Base-by-base conservation (phyloP, 2,888 invertebrate species). In the Eristalinus sepulchralis region DNA sequence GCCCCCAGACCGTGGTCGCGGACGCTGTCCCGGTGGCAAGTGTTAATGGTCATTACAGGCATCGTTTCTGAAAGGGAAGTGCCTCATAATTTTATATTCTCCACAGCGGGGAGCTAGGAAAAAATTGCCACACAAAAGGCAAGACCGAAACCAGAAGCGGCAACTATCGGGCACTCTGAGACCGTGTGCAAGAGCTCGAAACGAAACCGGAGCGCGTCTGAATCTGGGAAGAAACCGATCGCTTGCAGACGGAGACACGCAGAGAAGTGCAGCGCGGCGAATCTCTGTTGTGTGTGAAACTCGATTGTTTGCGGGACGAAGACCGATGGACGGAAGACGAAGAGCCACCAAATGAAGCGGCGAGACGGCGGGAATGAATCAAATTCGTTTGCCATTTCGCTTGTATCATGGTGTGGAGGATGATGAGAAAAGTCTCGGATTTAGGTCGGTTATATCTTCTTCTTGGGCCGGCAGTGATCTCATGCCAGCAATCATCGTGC, bases 381-480 rank as follows among this genome's bases (percentile, higher is more conserved):
- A 64, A 82, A 85, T 85, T 85, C 83, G 83, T 83, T 86, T 83
- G 85, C 85, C 82, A 86, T 86, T 83, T 86, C 83, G 33, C 83
- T 39, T 4, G n/a, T n/a, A 39, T n/a, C 5, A 39, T 39, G 13
- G 5, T 39, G 39, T n/a, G 22, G 81, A 68, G 24, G 78, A 72
- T 77, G 82, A 78, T 27, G 77, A 73, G 73, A 24, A 57, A 57
- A 57, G 27, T 22, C 9, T 75, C 62, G 68, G 70, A 86, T 86
- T 75, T 86, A 86, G 86, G 86, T 86, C 86, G 86, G 60, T 67
- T 70, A 62, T 77, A 77, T 57, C 57, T 22, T 27, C 53, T 17
- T 22, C 53, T 63, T 77, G 72, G 63, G 64, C 72, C 70, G 78
- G 70, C 78, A 71, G 62, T 86, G 86, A 83, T 86, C 75, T 75